phyloP scores from a whole-genome alignment of 1,140 invertebrate genomes.

The Lepidurus packardi region DNA sequence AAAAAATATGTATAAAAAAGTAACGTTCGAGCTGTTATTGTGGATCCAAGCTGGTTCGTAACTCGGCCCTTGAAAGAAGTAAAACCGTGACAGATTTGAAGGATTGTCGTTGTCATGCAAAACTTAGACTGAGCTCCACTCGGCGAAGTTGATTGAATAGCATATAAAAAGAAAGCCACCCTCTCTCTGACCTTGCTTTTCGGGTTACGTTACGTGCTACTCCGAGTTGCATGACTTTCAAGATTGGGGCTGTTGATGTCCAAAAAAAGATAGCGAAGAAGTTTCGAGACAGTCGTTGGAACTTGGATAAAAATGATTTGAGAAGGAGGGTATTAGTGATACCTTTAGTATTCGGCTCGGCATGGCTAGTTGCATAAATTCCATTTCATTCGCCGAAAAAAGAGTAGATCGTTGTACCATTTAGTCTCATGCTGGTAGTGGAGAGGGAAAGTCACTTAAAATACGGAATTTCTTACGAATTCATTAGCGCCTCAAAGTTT shows the following conservation, averaged over 20 bases:
- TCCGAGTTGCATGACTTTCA: background rate
- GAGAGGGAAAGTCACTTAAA: too few relatives aligned
- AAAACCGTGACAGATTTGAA: conserved; percentile 10
- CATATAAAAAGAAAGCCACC: background rate
- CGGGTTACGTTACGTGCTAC: background rate
- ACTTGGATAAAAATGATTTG: background rate
- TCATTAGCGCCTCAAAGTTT: too few relatives aligned
- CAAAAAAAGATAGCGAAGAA: background rate
- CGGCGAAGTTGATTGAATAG: conserved; percentile 15
- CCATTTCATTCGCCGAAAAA: too few relatives aligned
- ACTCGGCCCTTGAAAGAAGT: background rate
- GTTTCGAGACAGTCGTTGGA: background rate
- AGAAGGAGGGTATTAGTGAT: background rate
- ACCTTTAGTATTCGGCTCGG: too few relatives aligned
- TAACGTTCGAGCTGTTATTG: background rate
- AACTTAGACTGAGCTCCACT: background rate
- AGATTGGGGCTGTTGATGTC: background rate
- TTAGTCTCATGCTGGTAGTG: too few relatives aligned
- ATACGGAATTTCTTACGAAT: too few relatives aligned
- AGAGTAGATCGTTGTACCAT: too few relatives aligned
- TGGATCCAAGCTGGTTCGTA: background rate
- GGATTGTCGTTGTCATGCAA: conserved; percentile 8
- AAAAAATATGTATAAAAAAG: background rate
- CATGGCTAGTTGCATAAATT: too few relatives aligned
- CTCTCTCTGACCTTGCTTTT: background rate